Evolutionary conservation across 1,140 invertebrate species (phyloP), one percentile per base, ranked within the genome.

Genomic region (Sitophilus oryzae): DNA sequence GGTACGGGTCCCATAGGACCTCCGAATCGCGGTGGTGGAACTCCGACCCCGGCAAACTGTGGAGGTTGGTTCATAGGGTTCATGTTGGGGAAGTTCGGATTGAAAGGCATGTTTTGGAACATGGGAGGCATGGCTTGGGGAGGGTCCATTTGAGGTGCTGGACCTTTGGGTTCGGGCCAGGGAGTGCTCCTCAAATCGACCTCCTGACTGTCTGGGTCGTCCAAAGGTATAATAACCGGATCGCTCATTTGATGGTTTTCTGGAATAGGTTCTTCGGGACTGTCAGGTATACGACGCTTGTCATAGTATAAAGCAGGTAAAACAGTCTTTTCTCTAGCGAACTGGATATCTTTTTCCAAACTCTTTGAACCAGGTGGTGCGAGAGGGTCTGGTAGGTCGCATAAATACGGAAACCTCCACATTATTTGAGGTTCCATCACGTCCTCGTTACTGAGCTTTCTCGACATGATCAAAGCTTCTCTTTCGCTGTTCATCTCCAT

Each of bases 271-370:
- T 96, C 93, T 23, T 81, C 77, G 0, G 91, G 78, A 40, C 84
- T 84, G 66, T 95, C 91, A 9, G 93, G 92, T 48, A 95, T 85
- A 85, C 89, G 85, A 49, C 82, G 78, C 56, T 84, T 82, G 63
- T 86, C 83, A 68, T 93, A 93, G 71, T 93, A 94, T 1, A 96
- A 72, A 1, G 89, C 87, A 67, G 89, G 85, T 6, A 95, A 73
- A 14, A 89, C 88, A 15, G 81, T 83, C 64, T 86, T 86, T 69
- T 96, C 91, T 30, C 92, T 74, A 19, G 88, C 83, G 56, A 85
- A 85, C 70, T 96, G 92, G 47, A 92, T 84, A 41, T 88, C 82
- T 63, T 85, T 89, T 73, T 96, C 91, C 64, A 82, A 77, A 68
- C 92, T 96, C 64, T 88, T 85, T 71, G 80, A 85, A 8, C 90